Percentiles rank a stretch among this genome's conserved stretches.
Conservation (phyloP, 2,113 vertebrate genomes). For the Manacus vitellinus region DNA sequence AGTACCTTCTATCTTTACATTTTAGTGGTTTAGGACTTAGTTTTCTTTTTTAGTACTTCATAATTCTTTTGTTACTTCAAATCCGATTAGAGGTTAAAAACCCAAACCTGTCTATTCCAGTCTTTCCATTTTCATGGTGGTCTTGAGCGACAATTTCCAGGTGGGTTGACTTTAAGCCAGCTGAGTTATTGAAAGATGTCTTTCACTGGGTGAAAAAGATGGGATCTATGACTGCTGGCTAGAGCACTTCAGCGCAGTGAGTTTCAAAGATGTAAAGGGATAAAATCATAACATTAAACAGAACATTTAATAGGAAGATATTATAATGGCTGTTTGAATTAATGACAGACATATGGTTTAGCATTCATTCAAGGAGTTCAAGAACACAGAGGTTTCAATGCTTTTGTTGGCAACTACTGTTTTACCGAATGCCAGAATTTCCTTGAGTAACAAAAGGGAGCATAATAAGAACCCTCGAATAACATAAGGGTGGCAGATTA, state of each 20-base stretch:
- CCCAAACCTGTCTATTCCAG: background rate
- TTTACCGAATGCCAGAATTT: background rate
- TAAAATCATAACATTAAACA: background rate
- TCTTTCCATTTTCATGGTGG: background rate
- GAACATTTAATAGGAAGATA: background rate
- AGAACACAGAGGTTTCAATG: background rate
- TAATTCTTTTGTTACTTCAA: background rate
- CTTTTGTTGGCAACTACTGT: background rate
- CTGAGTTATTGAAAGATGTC: background rate
- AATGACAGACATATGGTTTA: background rate
- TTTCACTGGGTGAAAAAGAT: background rate
- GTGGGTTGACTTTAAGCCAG: background rate
- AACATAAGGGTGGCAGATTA: background rate
- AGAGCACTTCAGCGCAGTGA: background rate
- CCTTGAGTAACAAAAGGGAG: background rate
- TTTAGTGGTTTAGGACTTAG: background rate
- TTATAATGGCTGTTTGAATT: background rate
- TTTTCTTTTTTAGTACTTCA: background rate
- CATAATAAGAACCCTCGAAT: background rate
- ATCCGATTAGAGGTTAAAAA: background rate
- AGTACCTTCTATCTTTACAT: background rate
- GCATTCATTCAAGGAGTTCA: background rate
- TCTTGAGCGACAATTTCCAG: background rate
- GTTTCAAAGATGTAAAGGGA: background rate
- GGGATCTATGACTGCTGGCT: background rate